Base-by-base conservation (phyloP, 2,113 vertebrate species). In the Macquaria australasica region DNA sequence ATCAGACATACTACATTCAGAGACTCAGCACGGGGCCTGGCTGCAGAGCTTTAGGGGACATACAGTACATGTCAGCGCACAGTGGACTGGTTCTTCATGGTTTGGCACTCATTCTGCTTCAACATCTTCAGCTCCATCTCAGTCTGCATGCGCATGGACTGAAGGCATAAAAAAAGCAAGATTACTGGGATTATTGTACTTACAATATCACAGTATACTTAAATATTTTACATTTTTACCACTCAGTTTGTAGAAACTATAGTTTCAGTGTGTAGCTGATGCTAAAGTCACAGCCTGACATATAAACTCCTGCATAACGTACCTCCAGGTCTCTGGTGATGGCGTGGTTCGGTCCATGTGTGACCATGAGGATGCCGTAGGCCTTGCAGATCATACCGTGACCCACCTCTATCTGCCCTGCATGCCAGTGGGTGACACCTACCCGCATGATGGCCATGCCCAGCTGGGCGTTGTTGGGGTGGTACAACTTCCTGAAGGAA, bases 321-420 rank as follows among this genome's bases (percentile, higher is more conserved):
- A 97, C 98, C 97, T 99, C 98, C 83, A 99, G 87, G 86, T 99
- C 98, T 88, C 95, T 97, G 87, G 97, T 98, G 87, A 99, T 97
- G 16, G 97, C 94, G 48, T 99, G 98, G 69, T 97, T 96, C 64
- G 98, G 95, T 60, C 98, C 98, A 0, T 99, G 98, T 12, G 98
- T 99, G 83, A 98, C 94, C 92, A 99, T 90, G 31, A 99, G 97
- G 87, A 99, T 97, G 45, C 95, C 95, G 7, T 96, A 98, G 63
- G 98, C 98, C 92, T 97, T 97, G 82, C 98, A 99, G 93, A 99
- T 97, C 95, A 99, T 90, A 53, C 94, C 93, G 0, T 99, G 98
- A 2, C 96, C 98, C 0, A 67, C 93, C 88, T 99, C 97, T 0
- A 98, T 97, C 89, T 96, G 89, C 0, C 98, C 97, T 1, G 97